Conservation (phyloP, 2,797 vertebrate genomes). For the Pyrrhura leucotis region DNA sequence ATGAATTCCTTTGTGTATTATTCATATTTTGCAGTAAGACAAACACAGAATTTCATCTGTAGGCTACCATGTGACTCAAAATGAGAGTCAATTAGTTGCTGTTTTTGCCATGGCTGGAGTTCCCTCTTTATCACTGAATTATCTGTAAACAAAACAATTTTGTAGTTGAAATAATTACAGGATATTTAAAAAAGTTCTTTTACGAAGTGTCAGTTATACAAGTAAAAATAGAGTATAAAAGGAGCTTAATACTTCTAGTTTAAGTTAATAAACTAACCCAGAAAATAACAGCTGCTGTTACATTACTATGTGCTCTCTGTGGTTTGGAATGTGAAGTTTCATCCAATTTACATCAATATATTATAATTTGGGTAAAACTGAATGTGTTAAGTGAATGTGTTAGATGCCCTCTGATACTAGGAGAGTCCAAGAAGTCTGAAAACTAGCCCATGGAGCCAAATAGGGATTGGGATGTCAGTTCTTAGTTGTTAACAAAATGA, state of each 20-base stretch:
- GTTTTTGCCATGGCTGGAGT: not conserved
- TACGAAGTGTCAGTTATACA: not conserved
- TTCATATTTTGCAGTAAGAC: slow-evolving; percentile 26
- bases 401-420: not conserved
- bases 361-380: not conserved
- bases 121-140: not conserved
- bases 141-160: slow-evolving; percentile 47
- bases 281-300: not conserved
- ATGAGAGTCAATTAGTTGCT: slow-evolving; percentile 50
- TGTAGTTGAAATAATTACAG: not conserved
- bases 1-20: slow-evolving; percentile 43
- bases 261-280: not conserved
- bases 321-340: not conserved
- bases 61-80: slow-evolving; percentile 9
- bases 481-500: not conserved
- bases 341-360: not conserved
- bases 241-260: not conserved
- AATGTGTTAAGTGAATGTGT: not conserved
- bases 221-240: not conserved
- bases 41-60: slow-evolving; percentile 16
- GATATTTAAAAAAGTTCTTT: not conserved
- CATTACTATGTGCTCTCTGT: not conserved
- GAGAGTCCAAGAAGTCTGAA: not conserved
- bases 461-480: not conserved
- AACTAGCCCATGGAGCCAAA: not conserved